Conservation (phyloP, 2,888 invertebrate species). For the Phania funesta region DNA sequence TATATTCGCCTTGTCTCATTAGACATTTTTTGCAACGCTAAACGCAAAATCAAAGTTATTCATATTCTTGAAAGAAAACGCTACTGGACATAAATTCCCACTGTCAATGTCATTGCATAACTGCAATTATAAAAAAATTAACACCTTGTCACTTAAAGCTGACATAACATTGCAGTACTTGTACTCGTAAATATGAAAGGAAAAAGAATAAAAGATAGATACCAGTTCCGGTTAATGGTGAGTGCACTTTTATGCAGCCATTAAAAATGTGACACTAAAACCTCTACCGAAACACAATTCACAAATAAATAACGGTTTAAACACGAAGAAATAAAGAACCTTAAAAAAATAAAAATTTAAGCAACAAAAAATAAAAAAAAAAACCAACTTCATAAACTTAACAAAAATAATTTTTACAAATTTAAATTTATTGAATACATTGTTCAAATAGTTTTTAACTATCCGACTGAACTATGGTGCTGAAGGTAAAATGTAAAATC, state of each 20-base stretch:
- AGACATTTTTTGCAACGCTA: too few species aligned
- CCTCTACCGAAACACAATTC: conserved; percentile 27
- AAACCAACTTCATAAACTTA: conserved; percentile 48
- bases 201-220: conserved; percentile 1
- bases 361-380: conserved; percentile 15
- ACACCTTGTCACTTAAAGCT: conserved; percentile 42
- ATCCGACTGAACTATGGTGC: too few species aligned
- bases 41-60: too few species aligned
- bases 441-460: not conserved
- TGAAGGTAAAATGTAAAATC: not conserved
- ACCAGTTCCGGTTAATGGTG: conserved; percentile 58
- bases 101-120: conserved; percentile 53
- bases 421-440: conserved; percentile 6
- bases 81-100: conserved; percentile 45
- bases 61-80: too few species aligned
- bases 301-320: conserved; percentile 58
- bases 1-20: too few species aligned
- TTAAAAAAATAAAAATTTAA: conserved; percentile 31
- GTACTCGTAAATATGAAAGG: not conserved
- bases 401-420: conserved; percentile 27
- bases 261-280: conserved; percentile 3
- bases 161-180: conserved; percentile 24
- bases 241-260: conserved; percentile 12
- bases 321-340: conserved; percentile 26
- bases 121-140: conserved; percentile 11